phyloP scores from a whole-genome alignment of 2,888 invertebrate genomes.

The Drosophila peninsularis region DNA sequence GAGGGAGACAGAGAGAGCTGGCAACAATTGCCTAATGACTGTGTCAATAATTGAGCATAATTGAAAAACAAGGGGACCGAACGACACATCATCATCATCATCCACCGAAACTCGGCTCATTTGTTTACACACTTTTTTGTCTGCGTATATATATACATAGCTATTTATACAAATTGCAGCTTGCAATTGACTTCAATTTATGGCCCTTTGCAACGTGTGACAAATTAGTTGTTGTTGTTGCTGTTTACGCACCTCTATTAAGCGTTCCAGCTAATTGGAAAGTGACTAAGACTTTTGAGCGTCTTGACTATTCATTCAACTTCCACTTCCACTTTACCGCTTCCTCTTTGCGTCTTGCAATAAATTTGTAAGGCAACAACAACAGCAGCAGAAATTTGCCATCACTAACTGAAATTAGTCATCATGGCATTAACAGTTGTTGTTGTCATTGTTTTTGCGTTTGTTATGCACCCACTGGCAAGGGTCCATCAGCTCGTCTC shows the following conservation, averaged over 20 bases:
- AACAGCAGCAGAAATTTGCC: conserved; percentile 35
- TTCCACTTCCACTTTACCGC: conserved; percentile 71
- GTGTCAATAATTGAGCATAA: conserved; percentile 79
- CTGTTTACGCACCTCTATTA: conserved; percentile 16
- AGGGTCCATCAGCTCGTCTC: conserved; percentile 67
- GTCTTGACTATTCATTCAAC: conserved; percentile 32
- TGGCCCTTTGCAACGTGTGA: conserved; percentile 40
- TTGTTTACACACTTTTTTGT: conserved; percentile 69
- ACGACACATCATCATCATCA: conserved; percentile 35
- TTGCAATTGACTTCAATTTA: conserved; percentile 40
- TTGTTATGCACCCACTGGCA: conserved; percentile 66
- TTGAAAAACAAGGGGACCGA: conserved; percentile 72
- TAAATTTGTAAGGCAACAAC: conserved; percentile 42
- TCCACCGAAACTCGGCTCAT: conserved; percentile 48
- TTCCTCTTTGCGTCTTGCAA: conserved; percentile 63
- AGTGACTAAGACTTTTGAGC: conserved; percentile 55
- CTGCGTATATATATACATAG: conserved; percentile 19
- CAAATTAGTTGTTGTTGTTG: conserved; percentile 35
- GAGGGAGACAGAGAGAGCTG: no score
- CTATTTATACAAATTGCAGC: conserved; percentile 12
- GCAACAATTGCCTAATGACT: conserved; percentile 69
- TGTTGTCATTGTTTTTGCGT: conserved; percentile 22
- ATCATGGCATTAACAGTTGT: conserved; percentile 34
- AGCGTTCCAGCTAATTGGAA: conserved; percentile 48
- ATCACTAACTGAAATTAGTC: conserved; percentile 47